Evolutionary conservation across 2,797 vertebrate species (phyloP), one percentile per base, ranked within the genome.

Genomic region (Gadopsis marmoratus): DNA sequence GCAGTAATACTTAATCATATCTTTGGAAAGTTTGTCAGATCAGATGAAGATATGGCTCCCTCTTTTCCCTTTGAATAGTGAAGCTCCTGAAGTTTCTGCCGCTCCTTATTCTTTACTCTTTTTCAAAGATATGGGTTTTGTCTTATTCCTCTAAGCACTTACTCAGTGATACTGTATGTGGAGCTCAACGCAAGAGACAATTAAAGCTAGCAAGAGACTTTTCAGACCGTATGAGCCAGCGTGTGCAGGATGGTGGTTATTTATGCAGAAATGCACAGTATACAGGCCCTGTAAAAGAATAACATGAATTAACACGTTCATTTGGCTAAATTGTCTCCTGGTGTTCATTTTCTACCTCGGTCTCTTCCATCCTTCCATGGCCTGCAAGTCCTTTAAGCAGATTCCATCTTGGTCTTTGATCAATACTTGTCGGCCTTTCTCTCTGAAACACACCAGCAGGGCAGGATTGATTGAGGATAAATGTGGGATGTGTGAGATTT

Each of bases 381-480:
- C 78, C 74, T 71, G 59, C 5, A 64, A 67, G 26, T 78, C 63
- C 78, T 85, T 78, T 78, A 23, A 83, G 65, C 58, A 53, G 79
- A 86, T 89, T 90, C 71, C 76, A 71, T 85, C 81, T 81, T 55
- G 68, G 48, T 76, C 72, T 86, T 72, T 81, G 86, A 93, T 95
- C 93, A 85, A 91, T 94, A 89, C 51, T 35, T 67, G 63, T 84
- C 86, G 75, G 51, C 23, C 75, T 76, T 83, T 74, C 59, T 78
- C 76, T 89, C 63, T 79, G 71, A 77, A 91, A 90, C 80, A 81
- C 82, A 83, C 39, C 74, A 82, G 83, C 81, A 74, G 62, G 47
- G 26, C 64, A 26, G 63, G 56, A 93, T 90, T 86, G 89, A 93
- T 92, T 85, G 80, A 71, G 83, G 87, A 78, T 84, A 88, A 86